Evolutionary conservation across 2,113 vertebrate genomes (phyloP), one percentile per base, ranked within the genome.

Genomic region (Scolopax mira): DNA sequence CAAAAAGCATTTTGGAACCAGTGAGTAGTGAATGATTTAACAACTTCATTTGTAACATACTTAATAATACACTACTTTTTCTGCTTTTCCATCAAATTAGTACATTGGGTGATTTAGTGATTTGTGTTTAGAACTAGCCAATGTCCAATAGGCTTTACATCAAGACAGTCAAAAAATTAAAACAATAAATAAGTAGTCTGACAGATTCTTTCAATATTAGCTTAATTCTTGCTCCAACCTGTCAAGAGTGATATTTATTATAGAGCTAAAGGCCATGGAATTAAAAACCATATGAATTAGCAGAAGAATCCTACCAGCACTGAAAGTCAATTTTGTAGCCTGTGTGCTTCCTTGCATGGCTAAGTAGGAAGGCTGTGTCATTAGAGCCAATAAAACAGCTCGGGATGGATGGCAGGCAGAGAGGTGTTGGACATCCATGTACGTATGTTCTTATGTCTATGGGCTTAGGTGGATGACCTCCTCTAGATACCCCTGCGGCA

Each of bases 121-220:
- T 88, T 94, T 89, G 77, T 89, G 65, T 83, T 91, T 90, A 90
- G 77, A 80, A 33, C 69, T 86, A 88, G 35, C 31, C 74, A 81
- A 72, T 70, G 72, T 78, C 79, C 73, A 83, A 77, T 93, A 88
- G 37, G 7, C 72, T 91, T 93, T 88, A 57, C 49, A 88, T 90
- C 74, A 86, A 95, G 65, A 60, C 65, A 90, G 61, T 93, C 61
- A 75, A 91, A 95, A 96, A 94, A 96, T 96, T 96, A 90, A 83
- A 94, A 81, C 85, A 79, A 92, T 89, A 93, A 96, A 93, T 93
- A 94, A 91, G 41, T 85, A 37, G 42, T 60, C 67, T 41, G 88
- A 83, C 92, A 91, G 48, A 88, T 84, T 95, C 58, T 88, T 97
- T 88, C 95, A 83, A 80, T 96, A 94, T 83, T 93, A 84, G 62